phyloP scores from a whole-genome alignment of 1,140 invertebrate species.

The Octopus sinensis region DNA sequence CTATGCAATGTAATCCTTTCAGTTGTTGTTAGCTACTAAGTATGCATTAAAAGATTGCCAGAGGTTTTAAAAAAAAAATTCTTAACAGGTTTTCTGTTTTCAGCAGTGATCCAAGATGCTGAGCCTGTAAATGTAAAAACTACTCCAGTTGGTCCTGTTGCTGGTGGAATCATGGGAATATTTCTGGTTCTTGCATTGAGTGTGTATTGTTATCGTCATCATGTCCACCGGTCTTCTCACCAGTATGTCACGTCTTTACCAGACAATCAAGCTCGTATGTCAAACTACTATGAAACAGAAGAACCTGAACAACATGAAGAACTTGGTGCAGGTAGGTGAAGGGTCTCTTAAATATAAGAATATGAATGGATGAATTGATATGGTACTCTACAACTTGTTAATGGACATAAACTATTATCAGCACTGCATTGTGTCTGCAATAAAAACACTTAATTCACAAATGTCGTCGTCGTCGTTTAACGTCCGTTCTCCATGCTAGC shows the following conservation, averaged over 20 bases:
- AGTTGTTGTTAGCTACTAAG: too few relatives aligned
- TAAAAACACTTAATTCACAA: too few relatives aligned
- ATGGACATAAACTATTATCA: too few relatives aligned
- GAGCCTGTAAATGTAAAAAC: conserved; percentile 59
- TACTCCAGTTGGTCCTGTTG: conserved; percentile 66
- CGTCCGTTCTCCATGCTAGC: too few relatives aligned
- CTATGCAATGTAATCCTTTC: too few relatives aligned
- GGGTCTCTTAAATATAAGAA: too few relatives aligned
- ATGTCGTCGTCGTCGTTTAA: too few relatives aligned
- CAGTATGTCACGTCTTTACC: conserved; percentile 52
- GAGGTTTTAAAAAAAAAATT: not conserved
- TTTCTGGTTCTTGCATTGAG: conserved; percentile 65
- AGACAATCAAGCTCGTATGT: conserved; percentile 54
- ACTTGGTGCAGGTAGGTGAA: conserved; percentile 37
- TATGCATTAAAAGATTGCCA: not conserved
- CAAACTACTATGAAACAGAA: conserved; percentile 60
- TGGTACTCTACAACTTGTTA: too few relatives aligned
- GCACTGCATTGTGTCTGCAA: too few relatives aligned
- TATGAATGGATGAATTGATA: too few relatives aligned
- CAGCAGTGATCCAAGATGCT: conserved; percentile 58
- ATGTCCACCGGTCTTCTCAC: conserved; percentile 53
- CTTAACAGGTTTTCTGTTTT: conserved; percentile 17
- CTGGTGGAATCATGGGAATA: conserved; percentile 66
- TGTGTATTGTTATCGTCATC: conserved; percentile 66
- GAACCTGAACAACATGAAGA: conserved; percentile 55